Percentiles rank a stretch among this genome's conserved stretches.
Conservation (phyloP, 2,113 vertebrate species). For the Pygoscelis antarcticus region DNA sequence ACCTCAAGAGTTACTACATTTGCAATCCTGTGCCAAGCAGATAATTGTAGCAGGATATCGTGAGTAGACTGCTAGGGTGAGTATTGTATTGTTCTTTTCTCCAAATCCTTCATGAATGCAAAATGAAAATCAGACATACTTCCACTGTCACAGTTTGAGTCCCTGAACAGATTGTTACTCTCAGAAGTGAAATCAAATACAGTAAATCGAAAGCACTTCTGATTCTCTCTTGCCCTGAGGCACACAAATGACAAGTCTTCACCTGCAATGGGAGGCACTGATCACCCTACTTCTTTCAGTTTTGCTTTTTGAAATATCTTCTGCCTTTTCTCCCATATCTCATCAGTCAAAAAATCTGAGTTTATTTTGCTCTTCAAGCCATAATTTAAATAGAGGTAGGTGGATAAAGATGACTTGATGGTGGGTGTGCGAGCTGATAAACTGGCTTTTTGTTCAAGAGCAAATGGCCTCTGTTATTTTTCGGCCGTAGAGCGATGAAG, state of each 20-base stretch:
- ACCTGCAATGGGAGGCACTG: not conserved
- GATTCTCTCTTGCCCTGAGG: not conserved
- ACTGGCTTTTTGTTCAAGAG: not conserved
- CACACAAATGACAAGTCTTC: not conserved
- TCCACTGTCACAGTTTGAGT: not conserved
- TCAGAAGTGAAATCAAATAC: constrained; percentile 35
- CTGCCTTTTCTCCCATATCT: not conserved
- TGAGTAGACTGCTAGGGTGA: not conserved
- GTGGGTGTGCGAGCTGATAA: not conserved
- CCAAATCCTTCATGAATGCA: not conserved
- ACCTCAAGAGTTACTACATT: not conserved
- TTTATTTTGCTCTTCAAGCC: not conserved
- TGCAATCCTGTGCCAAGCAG: not conserved
- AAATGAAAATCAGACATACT: not conserved
- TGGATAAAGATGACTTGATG: not conserved
- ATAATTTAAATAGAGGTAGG: not conserved
- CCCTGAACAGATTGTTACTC: constrained; percentile 34
- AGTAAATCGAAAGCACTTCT: not conserved
- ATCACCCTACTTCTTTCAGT: not conserved
- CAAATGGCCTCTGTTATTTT: not conserved
- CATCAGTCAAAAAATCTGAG: not conserved
- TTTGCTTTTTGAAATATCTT: not conserved
- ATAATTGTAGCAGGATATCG: not conserved
- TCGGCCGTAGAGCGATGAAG: not conserved
- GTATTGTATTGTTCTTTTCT: not conserved